Base-by-base conservation (phyloP, 2,113 vertebrate genomes). In the Probosciger aterrimus region DNA sequence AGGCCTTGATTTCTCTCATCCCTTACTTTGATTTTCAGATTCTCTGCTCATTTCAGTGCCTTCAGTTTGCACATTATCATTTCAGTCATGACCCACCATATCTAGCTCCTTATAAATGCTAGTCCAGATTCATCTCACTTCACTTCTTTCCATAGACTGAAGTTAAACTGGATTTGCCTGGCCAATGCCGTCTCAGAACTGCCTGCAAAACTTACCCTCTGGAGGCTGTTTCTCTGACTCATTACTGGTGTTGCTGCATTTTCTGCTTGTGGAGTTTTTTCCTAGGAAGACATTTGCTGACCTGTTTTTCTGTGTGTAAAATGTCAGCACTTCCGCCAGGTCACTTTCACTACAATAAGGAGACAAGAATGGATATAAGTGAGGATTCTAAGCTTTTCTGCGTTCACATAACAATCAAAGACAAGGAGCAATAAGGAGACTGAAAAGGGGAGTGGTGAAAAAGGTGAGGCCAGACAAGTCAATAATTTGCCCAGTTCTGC, bases 251-350 rank as follows among this genome's bases (percentile, higher is more conserved):
- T 49, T 97, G 80, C 68, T 97, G 82, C 92, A 96, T 94, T 97
- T 98, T 83, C 95, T 83, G 83, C 83, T 96, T 95, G 95, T 95
- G 85, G 97, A 95, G 94, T 98, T 98, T 70, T 98, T 95, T 86
- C 99, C 99, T 73, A 99, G 96, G 97, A 99, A 99, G 96, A 99
- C 96, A 69, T 98, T 98, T 87, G 99, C 98, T 46, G 99, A 99
- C 96, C 99, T 99, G 97, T 98, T 99, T 97, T 99, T 99, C 90
- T 99, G 99, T 5, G 98, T 99, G 96, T 99, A 99, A 98, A 98
- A 99, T 19, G 99, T 99, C 94, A 99, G 97, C 63, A 99, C 98
- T 92, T 99, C 98, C 86, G 99, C 99, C 96, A 99, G 96, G 92
- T 99, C 99, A 49, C 94, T 98, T 98, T 99, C 99, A 98, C 99